Base-by-base conservation (phyloP, 2,888 invertebrate species). In the Gymnoscelis rufifasciata region DNA sequence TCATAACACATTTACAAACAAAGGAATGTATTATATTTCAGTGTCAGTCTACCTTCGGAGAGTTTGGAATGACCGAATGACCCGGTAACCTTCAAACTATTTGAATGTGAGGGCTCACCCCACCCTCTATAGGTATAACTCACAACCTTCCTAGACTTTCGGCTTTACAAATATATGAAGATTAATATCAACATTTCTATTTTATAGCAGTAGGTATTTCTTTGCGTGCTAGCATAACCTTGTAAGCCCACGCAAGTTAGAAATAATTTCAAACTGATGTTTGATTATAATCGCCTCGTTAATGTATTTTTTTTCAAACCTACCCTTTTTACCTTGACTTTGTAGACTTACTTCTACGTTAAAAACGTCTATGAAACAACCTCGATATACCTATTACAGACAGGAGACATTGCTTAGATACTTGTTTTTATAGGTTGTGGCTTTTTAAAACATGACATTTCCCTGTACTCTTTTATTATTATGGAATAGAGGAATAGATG, bases 11-110 rank as follows among this genome's bases (percentile, higher is more conserved):
- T 8, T 2, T 26, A 6, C 26, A 7, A 26, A 26, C 8, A 26
- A 26, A 26, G 1, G 3, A 19, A 19, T 19, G 2, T 19, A 19
- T 19, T 19, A 19, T 19, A 19, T 19, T 5, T 5, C 19, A 19
- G 19, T 3, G 3, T 19, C 19, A 5, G 5, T 3, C 27, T 27
- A 36, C 40, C 48, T 43, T 43, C 28, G 43, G n/a, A n/a, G n/a
- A 52, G 52, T 51, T 45, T 43, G 11, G 52, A n/a, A n/a, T n/a
- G n/a, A 29, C 49, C 47, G 38, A 27, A 28, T 43, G 47, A 54
- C 52, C 43, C 3, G 5, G 19, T 19, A 19, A 19, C 19, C 19
- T 19, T 19, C 19, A 19, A 5, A n/a, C n/a, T n/a, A n/a, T n/a
- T n/a, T n/a, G n/a, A n/a, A n/a, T n/a, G n/a, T n/a, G n/a, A n/a